phyloP scores from a whole-genome alignment of 2,113 vertebrate genomes.

The Ceuthmochares aereus region DNA sequence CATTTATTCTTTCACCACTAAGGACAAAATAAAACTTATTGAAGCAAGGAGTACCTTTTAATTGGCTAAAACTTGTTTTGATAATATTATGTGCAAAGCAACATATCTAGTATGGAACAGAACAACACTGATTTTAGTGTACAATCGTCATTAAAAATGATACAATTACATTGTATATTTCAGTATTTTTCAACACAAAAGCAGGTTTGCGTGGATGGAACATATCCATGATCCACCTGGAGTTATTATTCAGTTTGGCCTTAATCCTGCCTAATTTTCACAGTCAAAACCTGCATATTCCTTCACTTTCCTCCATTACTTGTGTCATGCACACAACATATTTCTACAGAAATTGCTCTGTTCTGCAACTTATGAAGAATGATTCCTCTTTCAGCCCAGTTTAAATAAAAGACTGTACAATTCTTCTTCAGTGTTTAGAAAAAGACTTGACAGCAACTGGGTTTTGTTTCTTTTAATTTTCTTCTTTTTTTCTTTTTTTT shows the following conservation, averaged over 20 bases:
- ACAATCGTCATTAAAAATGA: neutral
- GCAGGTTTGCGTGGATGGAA: neutral
- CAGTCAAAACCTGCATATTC: neutral
- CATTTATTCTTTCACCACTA: neutral
- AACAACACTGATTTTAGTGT: neutral
- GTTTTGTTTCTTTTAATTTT: neutral
- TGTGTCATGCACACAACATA: neutral
- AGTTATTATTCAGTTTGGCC: neutral
- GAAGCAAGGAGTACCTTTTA: neutral
- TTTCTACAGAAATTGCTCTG: neutral
- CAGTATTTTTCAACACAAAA: neutral
- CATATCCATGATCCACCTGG: neutral
- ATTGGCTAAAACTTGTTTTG: neutral
- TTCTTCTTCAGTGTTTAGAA: neutral
- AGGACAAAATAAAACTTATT: neutral
- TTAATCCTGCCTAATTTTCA: neutral
- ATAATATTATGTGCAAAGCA: neutral
- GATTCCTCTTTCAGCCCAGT: neutral
- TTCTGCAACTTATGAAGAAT: neutral
- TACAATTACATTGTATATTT: neutral
- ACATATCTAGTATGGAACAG: neutral
- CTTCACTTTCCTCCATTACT: neutral
- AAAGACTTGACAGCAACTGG: neutral
- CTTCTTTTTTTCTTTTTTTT: neutral
- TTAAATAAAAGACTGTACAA: neutral